Percentiles rank a stretch among this genome's conserved stretches.
Conservation (phyloP, 2,113 vertebrate species). For the Crotalus horridus region DNA sequence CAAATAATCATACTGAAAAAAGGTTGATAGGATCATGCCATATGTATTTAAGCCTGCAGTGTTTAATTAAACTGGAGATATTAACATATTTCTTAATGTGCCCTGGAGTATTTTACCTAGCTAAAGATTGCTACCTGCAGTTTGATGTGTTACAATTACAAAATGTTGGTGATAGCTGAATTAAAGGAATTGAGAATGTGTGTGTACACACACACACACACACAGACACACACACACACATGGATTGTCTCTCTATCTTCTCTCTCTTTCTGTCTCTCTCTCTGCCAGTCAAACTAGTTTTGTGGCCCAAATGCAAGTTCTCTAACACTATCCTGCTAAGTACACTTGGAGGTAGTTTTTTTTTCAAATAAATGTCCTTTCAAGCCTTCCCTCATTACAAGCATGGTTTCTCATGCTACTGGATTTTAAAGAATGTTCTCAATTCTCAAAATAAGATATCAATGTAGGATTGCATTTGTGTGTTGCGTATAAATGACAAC, state of each 20-base stretch:
- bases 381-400: background rate
- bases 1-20: background rate
- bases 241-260: too few species aligned
- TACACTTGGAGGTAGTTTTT: background rate
- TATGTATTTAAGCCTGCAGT: background rate
- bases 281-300: background rate
- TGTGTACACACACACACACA: background rate
- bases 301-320: background rate
- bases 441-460: background rate
- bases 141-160: background rate
- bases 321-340: background rate
- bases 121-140: background rate
- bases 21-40: background rate
- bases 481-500: background rate
- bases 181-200: background rate
- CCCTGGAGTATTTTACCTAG: background rate
- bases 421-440: background rate
- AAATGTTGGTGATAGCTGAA: background rate
- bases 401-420: background rate
- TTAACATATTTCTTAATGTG: background rate
- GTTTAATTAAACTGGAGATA: background rate
- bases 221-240: too few species aligned
- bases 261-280: background rate
- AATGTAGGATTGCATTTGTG: background rate
- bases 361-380: background rate